Conservation (phyloP, 1,140 invertebrate species). For the Microvelia longipes region DNA sequence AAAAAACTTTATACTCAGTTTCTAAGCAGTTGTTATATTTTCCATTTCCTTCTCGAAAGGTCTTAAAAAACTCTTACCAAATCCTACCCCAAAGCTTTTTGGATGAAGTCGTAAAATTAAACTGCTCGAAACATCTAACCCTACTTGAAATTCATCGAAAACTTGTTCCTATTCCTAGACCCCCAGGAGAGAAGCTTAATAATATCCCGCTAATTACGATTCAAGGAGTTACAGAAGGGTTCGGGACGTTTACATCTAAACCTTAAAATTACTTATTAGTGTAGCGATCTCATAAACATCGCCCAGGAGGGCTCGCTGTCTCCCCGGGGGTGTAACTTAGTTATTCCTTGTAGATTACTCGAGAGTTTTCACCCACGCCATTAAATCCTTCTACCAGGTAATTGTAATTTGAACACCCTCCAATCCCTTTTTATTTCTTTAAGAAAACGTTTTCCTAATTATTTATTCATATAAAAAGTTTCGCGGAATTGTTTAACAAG, state of each 20-base stretch:
- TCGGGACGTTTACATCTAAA: neutral
- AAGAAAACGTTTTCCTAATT: too few relatives aligned
- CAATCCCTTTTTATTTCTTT: too few relatives aligned
- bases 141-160: neutral
- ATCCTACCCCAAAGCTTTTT: too few relatives aligned
- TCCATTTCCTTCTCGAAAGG: too few relatives aligned
- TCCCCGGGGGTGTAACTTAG: neutral
- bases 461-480: too few relatives aligned
- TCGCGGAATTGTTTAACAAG: too few relatives aligned
- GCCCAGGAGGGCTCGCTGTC: neutral
- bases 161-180: neutral
- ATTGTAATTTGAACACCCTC: too few relatives aligned
- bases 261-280: neutral
- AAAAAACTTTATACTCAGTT: too few relatives aligned
- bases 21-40: too few relatives aligned
- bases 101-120: neutral
- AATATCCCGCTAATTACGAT: neutral
- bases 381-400: neutral
- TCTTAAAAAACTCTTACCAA: too few relatives aligned
- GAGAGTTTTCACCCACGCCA: neutral
- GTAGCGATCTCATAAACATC: neutral
- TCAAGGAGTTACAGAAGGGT: neutral
- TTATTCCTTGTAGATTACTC: neutral
- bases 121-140: neutral
- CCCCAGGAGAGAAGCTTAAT: neutral